phyloP scores from a whole-genome alignment of 2,113 vertebrate genomes.

The Poecile atricapillus region DNA sequence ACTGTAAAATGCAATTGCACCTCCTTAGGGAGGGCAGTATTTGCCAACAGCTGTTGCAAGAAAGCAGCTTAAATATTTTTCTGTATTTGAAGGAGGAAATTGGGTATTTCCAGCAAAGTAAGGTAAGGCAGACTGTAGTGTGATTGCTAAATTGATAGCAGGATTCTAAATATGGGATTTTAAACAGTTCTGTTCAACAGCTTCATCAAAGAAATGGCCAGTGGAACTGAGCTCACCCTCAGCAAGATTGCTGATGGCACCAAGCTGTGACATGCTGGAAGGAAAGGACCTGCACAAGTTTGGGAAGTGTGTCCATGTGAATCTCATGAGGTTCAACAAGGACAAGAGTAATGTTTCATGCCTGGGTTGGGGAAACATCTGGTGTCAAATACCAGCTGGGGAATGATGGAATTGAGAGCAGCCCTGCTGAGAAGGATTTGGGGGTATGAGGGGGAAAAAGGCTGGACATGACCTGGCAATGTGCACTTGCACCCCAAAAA shows the following conservation, averaged over 20 bases:
- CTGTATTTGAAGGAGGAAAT: neutral
- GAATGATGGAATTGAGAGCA: neutral
- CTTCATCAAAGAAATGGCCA: neutral
- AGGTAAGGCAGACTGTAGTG: neutral
- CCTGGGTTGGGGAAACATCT: neutral
- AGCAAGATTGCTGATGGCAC: neutral
- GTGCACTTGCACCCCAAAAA: neutral
- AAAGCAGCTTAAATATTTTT: neutral
- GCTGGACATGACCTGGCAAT: neutral
- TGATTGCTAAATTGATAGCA: neutral
- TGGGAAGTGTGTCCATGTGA: neutral
- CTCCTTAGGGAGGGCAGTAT: neutral
- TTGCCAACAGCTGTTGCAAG: neutral
- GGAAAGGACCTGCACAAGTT: neutral
- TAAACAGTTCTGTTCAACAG: neutral
- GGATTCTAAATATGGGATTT: neutral
- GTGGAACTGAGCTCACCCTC: neutral
- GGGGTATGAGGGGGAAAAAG: accelerated
- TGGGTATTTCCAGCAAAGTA: neutral
- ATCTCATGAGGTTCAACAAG: neutral
- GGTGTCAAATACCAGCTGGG: neutral
- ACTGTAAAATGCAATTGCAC: too few species aligned
- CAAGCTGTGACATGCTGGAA: neutral
- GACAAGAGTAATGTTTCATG: neutral
- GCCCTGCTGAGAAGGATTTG: neutral